Evolutionary conservation across 2,797 vertebrate genomes (phyloP).

Genomic region (Menidia menidia): DNA sequence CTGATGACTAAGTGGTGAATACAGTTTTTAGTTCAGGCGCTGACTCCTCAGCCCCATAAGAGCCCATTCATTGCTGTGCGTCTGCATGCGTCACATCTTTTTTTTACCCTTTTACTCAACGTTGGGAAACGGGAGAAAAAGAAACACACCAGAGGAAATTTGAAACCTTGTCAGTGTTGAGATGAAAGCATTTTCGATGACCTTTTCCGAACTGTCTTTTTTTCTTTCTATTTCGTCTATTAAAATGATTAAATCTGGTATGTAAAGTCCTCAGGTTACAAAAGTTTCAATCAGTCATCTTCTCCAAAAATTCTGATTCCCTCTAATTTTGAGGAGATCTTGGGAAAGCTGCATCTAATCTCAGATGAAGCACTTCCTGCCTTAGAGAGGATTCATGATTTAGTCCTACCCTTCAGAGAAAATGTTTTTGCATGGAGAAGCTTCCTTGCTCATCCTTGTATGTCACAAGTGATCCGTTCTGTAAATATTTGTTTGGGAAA

Average conservation of each 20-base stretch:
- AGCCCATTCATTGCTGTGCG: not conserved
- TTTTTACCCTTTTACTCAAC: constrained; percentile 12
- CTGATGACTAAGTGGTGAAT: not conserved
- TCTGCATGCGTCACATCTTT: not conserved
- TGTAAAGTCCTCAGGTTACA: constrained; percentile 33
- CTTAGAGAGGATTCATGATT: constrained; percentile 27
- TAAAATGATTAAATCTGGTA: constrained; percentile 16
- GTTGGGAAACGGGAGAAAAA: constrained; percentile 29
- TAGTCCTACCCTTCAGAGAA: constrained; percentile 32
- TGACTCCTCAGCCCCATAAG: not conserved
- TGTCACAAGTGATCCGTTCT: constrained; percentile 1
- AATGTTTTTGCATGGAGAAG: constrained; percentile 22
- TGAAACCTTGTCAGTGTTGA: not conserved
- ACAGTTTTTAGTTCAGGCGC: not conserved
- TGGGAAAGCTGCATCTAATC: constrained; percentile 47
- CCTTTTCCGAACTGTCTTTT: constrained; percentile 14
- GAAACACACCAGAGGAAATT: constrained; percentile 17
- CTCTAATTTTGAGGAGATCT: constrained; percentile 67
- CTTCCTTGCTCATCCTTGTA: constrained; percentile 26
- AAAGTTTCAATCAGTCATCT: constrained; percentile 14
- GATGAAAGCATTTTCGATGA: constrained; percentile 12
- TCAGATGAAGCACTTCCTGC: constrained; percentile 51
- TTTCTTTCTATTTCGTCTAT: not conserved
- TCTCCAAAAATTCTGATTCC: constrained; percentile 25
- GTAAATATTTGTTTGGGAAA: constrained; percentile 44